Base-by-base conservation (phyloP, 2,888 invertebrate genomes). In the Scaptomyza caliginosa region DNA sequence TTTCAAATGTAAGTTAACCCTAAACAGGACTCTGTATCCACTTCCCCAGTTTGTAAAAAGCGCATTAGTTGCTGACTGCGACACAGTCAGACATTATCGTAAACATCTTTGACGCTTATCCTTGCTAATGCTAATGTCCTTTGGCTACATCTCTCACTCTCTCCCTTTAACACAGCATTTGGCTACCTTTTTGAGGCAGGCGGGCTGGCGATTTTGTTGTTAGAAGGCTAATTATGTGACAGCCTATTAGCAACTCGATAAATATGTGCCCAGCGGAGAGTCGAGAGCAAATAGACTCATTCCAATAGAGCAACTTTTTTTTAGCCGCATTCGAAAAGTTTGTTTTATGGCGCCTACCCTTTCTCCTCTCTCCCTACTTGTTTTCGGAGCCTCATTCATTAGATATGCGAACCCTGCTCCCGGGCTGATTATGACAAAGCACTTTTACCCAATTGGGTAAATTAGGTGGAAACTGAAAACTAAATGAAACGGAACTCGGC, bases 181-280 rank as follows among this genome's bases (percentile, higher is more conserved):
- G 54, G 43, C 50, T 60, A 74, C 75, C 73, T 74, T 73, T 76
- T 67, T 17, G 49, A 79, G 82, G 46, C 50, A 60, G 60, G 77
- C 80, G 82, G 82, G 46, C 50, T 58, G 60, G 77, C 80, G 77
- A 79, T 83, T 75, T 67, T 70, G 80, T 77, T 83, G 87, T 89
- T 84, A 77, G 77, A 78, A 75, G 83, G 80, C 83, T 88, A 89
- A 89, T 89, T 89, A 87, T 86, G 82, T 89, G 88, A 88, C 89
- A 89, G 88, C 88, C 89, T 89, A 89, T 89, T 89, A 89, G 88
- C 89, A 89, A 89, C 81, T 89, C 89, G 88, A 80, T 88, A 88
- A 89, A 88, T 89, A 84, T 84, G 77, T 81, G 79, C 87, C 86
- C 79, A 74, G 77, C 80, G 68, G 79, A 75, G 71, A 56, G 70